A percentile compares a stretch with the other conserved stretches of the same genome.
Conservation (phyloP, 2,888 invertebrate species). For the Gerris lacustris region DNA sequence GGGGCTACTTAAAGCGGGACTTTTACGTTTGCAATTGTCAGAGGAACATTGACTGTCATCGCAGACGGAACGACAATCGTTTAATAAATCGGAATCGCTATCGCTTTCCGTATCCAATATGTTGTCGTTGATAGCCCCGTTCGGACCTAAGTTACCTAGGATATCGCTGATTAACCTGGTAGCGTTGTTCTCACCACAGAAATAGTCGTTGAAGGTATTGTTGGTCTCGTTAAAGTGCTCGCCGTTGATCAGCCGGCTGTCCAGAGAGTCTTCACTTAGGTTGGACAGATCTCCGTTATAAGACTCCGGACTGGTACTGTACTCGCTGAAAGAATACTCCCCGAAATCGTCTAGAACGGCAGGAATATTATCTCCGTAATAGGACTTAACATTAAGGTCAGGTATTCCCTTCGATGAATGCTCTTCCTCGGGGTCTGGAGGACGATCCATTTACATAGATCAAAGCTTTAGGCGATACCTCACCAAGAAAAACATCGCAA, state of each 20-base stretch:
- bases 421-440: not conserved
- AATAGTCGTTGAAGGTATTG: not conserved
- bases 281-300: not conserved
- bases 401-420: slow-evolving; percentile 2
- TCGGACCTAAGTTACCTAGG: not conserved
- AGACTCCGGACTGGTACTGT: not conserved
- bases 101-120: not conserved
- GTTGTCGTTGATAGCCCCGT: not conserved
- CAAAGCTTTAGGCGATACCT: not conserved
- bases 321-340: not conserved
- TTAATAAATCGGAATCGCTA: not conserved
- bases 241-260: not conserved
- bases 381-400: slow-evolving; percentile 11
- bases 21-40: not conserved
- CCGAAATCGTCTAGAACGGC: slow-evolving; percentile 3
- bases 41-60: not conserved
- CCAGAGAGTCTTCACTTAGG: not conserved
- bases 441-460: slow-evolving; percentile 7
- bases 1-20: too few relatives aligned
- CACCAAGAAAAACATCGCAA: not conserved
- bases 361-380: slow-evolving; percentile 4
- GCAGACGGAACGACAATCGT: not conserved
- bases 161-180: not conserved
- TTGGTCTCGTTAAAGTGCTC: not conserved
- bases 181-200: not conserved